These are phyloP conservation scores for Rhyacichthys aspro DNA, from an alignment of 2,797 vertebrate species.

Conservation along the genomic window DNA sequence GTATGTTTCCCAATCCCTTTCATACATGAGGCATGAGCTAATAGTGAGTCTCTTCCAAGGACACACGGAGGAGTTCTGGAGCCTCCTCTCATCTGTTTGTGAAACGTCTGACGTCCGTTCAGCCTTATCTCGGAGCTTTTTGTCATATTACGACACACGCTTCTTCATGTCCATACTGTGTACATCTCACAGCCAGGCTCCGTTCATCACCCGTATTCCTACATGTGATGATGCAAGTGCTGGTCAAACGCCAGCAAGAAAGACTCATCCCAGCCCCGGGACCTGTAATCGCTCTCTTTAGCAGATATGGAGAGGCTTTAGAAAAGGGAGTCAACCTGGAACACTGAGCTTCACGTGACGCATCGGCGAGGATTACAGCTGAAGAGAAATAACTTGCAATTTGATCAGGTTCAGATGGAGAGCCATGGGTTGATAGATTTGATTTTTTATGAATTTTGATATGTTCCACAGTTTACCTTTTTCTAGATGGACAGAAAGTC, in stretches of 20 bases:
- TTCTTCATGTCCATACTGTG: conserved; percentile 29
- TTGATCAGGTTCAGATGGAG: not conserved
- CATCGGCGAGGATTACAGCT: not conserved
- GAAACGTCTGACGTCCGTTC: conserved; percentile 12
- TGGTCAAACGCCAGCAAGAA: conserved; percentile 50
- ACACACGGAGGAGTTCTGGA: conserved; percentile 5
- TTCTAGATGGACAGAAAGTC: not conserved
- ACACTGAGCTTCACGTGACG: not conserved
- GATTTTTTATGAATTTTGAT: not conserved
- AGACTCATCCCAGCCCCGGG: conserved; percentile 22
- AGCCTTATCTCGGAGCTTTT: conserved; percentile 23
- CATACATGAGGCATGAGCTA: not conserved
- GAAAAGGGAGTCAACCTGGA: conserved; percentile 2
- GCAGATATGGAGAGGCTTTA: conserved; percentile 18
- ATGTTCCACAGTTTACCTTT: not conserved
- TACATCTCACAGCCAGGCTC: conserved; percentile 16
- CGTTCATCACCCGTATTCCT: conserved; percentile 35
- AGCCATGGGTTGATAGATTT: not conserved
- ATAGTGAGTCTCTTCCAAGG: conserved; percentile 11
- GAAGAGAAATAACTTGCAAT: not conserved
- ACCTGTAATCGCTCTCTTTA: conserved; percentile 30
- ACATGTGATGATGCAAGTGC: conserved; percentile 60
- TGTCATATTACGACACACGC: conserved; percentile 36
- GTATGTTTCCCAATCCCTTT: not conserved
- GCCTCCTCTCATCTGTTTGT: conserved; percentile 14